These are phyloP conservation scores for Turdus rufiventris DNA, from an alignment of 2,113 vertebrate genomes.

Conservation along the genomic window DNA sequence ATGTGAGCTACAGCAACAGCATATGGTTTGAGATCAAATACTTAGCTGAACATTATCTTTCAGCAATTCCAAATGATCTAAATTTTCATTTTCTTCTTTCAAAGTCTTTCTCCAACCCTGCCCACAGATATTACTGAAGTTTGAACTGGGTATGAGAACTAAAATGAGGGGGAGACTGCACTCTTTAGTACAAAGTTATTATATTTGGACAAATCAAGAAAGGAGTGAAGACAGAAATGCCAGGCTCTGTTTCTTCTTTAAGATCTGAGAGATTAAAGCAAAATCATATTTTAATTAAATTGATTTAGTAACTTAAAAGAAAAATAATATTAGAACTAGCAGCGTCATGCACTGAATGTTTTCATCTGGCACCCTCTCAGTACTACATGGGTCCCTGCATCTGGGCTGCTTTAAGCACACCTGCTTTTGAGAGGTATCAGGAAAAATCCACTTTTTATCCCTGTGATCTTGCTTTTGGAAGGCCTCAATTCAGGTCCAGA, in stretches of 20 bases:
- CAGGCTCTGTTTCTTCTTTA: neutral
- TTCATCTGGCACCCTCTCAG: neutral
- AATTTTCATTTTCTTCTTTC: neutral
- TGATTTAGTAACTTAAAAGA: neutral
- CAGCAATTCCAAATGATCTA: neutral
- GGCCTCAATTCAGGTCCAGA: neutral
- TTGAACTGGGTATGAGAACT: neutral
- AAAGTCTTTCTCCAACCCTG: neutral
- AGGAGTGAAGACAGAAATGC: neutral
- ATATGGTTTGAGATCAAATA: neutral
- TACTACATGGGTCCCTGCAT: neutral
- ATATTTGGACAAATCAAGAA: neutral
- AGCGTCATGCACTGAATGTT: neutral
- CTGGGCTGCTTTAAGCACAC: neutral
- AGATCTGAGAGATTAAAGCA: conserved; percentile 13
- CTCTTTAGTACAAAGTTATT: neutral
- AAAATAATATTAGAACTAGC: neutral
- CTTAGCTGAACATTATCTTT: neutral
- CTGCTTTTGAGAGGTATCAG: neutral
- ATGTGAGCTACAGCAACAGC: neutral
- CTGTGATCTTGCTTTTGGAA: neutral
- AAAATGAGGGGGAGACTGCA: neutral
- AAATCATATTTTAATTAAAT: conserved; percentile 13
- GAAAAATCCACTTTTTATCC: neutral
- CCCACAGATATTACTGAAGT: neutral